Conservation (phyloP, 2,797 vertebrate species). For the Buceros bicornis region DNA sequence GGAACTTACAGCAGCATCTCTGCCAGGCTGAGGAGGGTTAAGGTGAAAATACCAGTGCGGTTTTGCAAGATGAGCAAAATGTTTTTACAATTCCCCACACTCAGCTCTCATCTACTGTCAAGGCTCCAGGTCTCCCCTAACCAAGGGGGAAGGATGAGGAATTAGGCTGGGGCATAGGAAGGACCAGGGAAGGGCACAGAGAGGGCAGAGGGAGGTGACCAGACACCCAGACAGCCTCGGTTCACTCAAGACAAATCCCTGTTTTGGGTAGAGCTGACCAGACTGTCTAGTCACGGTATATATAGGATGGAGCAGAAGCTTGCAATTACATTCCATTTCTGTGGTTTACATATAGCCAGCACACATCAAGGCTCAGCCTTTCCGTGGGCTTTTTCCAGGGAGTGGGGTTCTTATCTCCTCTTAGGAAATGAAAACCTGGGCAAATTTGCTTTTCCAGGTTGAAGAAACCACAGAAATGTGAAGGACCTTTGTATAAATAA, state of each 20-base stretch:
- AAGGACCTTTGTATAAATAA: conserved; percentile 63
- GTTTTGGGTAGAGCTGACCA: conserved; percentile 21
- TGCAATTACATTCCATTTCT: conserved; percentile 57
- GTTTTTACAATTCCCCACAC: neutral
- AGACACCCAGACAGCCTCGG: conserved; percentile 16
- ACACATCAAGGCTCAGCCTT: conserved; percentile 41
- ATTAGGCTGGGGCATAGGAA: neutral
- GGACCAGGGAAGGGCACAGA: neutral
- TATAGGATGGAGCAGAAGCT: conserved; percentile 44
- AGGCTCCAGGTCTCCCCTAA: neutral
- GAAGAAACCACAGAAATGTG: conserved; percentile 72
- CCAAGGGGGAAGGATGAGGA: rapidly evolving
- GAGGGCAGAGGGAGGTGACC: neutral
- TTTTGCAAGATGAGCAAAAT: neutral
- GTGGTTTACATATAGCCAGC: conserved; percentile 44
- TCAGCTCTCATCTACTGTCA: neutral
- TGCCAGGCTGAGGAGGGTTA: neutral
- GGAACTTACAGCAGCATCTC: neutral
- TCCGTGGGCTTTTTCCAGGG: conserved; percentile 45
- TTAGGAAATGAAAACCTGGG: conserved; percentile 70
- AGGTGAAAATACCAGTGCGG: too few species aligned
- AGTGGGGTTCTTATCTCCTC: conserved; percentile 71
- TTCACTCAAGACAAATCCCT: conserved; percentile 22
- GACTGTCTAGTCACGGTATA: conserved; percentile 52
- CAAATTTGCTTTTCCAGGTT: conserved; percentile 74